Evolutionary conservation across 2,888 invertebrate genomes (phyloP).

Genomic region (Mythimna albipuncta): DNA sequence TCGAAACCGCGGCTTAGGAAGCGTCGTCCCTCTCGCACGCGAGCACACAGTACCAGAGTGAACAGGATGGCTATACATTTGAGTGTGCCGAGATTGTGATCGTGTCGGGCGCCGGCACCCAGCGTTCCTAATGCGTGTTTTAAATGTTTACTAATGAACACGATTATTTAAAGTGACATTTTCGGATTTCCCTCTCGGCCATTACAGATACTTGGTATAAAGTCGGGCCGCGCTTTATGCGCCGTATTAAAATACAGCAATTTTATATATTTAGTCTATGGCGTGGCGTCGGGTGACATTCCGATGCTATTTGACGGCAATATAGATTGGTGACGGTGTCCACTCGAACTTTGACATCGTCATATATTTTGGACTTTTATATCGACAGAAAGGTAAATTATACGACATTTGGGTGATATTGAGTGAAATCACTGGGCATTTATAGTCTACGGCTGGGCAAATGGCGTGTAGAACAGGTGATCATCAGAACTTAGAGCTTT

Average conservation of each 20-base stretch:
- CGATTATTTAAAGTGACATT: constrained; percentile 90
- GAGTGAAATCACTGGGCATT: constrained; percentile 54
- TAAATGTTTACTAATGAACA: constrained; percentile 90
- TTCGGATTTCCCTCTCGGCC: constrained; percentile 83
- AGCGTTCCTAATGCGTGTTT: constrained; percentile 88
- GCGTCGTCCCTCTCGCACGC: constrained; percentile 68
- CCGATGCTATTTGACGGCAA: constrained; percentile 60
- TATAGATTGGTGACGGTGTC: constrained; percentile 65
- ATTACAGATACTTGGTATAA: constrained; percentile 62
- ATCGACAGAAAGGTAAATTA: constrained; percentile 58
- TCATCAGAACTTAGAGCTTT: constrained; percentile 34
- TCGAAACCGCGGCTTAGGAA: constrained; percentile 64
- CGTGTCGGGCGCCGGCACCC: constrained; percentile 88
- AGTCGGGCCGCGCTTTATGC: constrained; percentile 52
- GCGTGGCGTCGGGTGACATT: constrained; percentile 60
- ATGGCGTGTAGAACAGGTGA: constrained; percentile 47
- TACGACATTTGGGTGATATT: constrained; percentile 52
- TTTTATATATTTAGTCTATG: constrained; percentile 62
- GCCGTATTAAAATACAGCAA: constrained; percentile 65
- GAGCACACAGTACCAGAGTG: constrained; percentile 47
- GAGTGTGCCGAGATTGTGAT: constrained; percentile 79
- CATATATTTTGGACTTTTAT: constrained; percentile 64
- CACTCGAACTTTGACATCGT: constrained; percentile 71
- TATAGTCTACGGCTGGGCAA: constrained; percentile 42
- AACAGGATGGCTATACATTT: constrained; percentile 76